A percentile compares a stretch with the other conserved stretches of the same genome.
phyloP scores from a whole-genome alignment of 1,140 invertebrate genomes.

The Apis dorsata region DNA sequence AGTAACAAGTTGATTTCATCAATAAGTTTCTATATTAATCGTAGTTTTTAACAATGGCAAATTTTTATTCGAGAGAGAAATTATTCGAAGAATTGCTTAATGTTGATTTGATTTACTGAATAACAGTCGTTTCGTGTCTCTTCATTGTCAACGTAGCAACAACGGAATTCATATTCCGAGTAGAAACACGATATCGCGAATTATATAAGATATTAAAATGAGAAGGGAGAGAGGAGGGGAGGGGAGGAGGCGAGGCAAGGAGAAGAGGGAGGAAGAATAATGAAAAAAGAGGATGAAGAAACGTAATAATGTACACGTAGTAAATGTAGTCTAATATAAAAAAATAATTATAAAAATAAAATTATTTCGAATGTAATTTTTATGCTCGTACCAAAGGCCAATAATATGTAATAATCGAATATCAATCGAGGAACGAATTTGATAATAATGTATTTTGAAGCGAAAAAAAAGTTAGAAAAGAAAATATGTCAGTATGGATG shows the following conservation, averaged over 20 bases:
- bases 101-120: constrained; percentile 21
- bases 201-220: neutral
- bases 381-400: constrained; percentile 34
- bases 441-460: neutral
- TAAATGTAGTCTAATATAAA: neutral
- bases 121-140: constrained; percentile 18
- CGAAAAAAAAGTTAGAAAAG: neutral
- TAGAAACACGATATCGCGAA: constrained; percentile 32
- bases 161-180: constrained; percentile 8
- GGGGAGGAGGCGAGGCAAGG: neutral
- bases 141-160: constrained; percentile 1
- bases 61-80: neutral
- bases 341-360: constrained; percentile 11
- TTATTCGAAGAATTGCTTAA: neutral
- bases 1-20: neutral
- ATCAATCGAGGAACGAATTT: neutral
- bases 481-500: neutral
- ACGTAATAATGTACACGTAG: neutral
- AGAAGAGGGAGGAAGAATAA: neutral
- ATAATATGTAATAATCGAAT: neutral
- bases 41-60: neutral
- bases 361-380: constrained; percentile 1
- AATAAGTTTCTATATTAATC: constrained; percentile 20
- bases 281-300: neutral
- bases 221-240: no score